Percentiles rank a stretch among this genome's conserved stretches.
These are phyloP conservation scores for Jacana jacana DNA, from an alignment of 2,113 vertebrate species.

Conservation along the genomic window DNA sequence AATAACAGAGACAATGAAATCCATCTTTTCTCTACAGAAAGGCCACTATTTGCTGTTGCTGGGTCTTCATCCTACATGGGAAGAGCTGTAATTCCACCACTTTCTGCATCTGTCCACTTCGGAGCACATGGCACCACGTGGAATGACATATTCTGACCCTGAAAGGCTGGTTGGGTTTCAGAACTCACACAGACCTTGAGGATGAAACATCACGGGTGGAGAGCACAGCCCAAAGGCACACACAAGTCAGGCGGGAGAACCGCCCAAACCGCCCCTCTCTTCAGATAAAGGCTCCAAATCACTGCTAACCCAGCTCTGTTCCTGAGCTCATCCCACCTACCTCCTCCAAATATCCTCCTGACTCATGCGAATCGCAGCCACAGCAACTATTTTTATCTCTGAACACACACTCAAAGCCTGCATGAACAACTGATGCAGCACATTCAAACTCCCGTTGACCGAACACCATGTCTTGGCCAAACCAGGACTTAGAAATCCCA, in stretches of 20 bases:
- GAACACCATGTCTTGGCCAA: not conserved
- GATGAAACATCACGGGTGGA: not conserved
- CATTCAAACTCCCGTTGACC: not conserved
- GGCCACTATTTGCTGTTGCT: not conserved
- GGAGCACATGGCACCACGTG: not conserved
- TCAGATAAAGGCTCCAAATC: not conserved
- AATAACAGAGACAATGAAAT: not conserved
- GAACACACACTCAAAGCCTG: not conserved
- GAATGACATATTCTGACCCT: not conserved
- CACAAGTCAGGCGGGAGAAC: not conserved
- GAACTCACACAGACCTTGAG: not conserved
- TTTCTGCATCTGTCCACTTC: not conserved
- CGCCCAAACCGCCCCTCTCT: not conserved
- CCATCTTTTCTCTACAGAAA: not conserved
- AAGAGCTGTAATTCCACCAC: not conserved
- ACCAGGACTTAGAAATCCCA: not conserved
- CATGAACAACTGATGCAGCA: accelerated
- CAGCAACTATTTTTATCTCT: slow-evolving; percentile 23
- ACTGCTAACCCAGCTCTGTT: not conserved
- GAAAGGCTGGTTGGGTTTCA: not conserved
- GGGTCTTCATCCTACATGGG: not conserved
- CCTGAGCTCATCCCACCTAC: slow-evolving; percentile 34
- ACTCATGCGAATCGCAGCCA: not conserved
- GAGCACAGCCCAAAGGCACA: not conserved
- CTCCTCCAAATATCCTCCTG: slow-evolving; percentile 45